These are phyloP conservation scores for Tolmerus cingulatus DNA, from an alignment of 2,888 invertebrate species.

Conservation along the genomic window DNA sequence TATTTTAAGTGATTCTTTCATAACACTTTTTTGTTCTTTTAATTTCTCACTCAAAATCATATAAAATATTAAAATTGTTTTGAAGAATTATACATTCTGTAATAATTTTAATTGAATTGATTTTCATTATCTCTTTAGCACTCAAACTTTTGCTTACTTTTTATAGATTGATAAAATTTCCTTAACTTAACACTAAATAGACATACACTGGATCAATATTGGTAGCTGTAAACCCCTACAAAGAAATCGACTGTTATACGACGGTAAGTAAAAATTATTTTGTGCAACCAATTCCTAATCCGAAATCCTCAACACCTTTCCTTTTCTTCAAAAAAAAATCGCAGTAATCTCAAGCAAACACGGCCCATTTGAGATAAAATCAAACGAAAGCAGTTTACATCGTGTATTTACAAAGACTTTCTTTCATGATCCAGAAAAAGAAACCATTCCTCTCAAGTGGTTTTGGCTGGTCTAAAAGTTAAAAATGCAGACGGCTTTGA, in stretches of 20 bases:
- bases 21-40: too few relatives aligned
- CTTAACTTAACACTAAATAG: conserved; percentile 72
- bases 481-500: neutral
- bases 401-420: neutral
- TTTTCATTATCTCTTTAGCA: too few relatives aligned
- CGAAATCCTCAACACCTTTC: neutral
- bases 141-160: neutral
- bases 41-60: too few relatives aligned
- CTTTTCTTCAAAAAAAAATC: neutral
- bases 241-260: conserved; percentile 87
- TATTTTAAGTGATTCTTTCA: too few relatives aligned
- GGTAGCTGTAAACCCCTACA: conserved; percentile 94
- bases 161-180: conserved; percentile 57
- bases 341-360: neutral
- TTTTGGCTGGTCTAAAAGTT: neutral
- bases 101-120: too few relatives aligned
- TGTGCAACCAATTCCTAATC: neutral
- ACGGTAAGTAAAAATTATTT: conserved; percentile 71
- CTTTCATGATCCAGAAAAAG: neutral
- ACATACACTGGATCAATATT: conserved; percentile 93
- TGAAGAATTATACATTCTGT: too few relatives aligned
- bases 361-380: neutral
- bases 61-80: too few relatives aligned
- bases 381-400: neutral
- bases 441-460: neutral